Percentiles rank a stretch among this genome's conserved stretches.
Conservation (phyloP, 2,888 invertebrate species). For the Hemaris fuciformis region DNA sequence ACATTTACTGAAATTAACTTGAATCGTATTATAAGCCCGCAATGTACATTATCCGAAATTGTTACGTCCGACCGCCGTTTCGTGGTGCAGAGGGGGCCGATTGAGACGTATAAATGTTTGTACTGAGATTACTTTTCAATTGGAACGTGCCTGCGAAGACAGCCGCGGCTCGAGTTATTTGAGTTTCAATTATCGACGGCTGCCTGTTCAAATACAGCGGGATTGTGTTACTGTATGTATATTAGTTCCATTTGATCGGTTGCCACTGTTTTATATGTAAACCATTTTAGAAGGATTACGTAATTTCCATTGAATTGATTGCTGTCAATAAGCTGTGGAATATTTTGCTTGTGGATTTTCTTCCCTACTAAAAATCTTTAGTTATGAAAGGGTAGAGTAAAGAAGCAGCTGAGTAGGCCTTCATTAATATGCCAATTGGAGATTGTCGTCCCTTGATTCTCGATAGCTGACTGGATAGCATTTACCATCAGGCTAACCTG, state of each 20-base stretch:
- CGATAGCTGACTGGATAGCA: too few relatives aligned
- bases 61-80: neutral
- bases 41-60: slow-evolving; percentile 16
- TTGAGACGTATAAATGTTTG: slow-evolving; percentile 78
- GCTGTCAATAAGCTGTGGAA: too few relatives aligned
- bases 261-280: slow-evolving; percentile 15
- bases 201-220: slow-evolving; percentile 64
- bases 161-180: slow-evolving; percentile 68
- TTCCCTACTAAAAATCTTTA: too few relatives aligned
- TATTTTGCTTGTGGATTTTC: too few relatives aligned
- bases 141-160: slow-evolving; percentile 78
- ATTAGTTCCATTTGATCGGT: slow-evolving; percentile 38
- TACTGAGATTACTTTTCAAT: slow-evolving; percentile 75
- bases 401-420: too few relatives aligned
- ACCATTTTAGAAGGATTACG: neutral
- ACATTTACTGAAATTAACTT: too few relatives aligned
- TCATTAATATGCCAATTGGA: too few relatives aligned
- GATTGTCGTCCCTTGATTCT: too few relatives aligned
- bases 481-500: too few relatives aligned
- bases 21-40: slow-evolving; percentile 15
- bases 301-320: neutral
- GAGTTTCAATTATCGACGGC: slow-evolving; percentile 75
- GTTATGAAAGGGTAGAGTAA: too few relatives aligned
- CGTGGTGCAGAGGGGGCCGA: slow-evolving; percentile 48
- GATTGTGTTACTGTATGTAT: slow-evolving; percentile 68